Percentiles rank a stretch among this genome's conserved stretches.
These are phyloP conservation scores for Fringilla coelebs DNA, from an alignment of 2,797 vertebrate species.

Conservation along the genomic window DNA sequence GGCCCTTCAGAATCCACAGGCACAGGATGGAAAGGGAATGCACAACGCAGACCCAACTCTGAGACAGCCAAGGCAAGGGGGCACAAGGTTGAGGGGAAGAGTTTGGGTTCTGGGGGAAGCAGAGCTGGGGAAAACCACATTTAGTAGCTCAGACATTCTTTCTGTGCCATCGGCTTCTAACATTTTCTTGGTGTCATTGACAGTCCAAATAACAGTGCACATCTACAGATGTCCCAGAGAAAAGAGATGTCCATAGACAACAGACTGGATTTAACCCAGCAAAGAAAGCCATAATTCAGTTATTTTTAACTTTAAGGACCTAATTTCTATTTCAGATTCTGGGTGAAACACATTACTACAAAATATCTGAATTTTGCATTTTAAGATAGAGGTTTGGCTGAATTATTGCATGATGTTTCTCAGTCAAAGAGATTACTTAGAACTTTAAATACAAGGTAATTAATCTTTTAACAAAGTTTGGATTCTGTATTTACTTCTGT, in stretches of 20 bases:
- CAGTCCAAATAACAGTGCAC: not conserved
- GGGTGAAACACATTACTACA: not conserved
- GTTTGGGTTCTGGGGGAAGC: not conserved
- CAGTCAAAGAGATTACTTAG: not conserved
- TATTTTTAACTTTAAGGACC: not conserved
- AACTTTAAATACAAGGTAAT: not conserved
- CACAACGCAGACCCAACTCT: not conserved
- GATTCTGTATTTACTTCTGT: not conserved
- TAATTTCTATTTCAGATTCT: not conserved
- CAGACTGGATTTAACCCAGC: not conserved
- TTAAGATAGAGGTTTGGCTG: not conserved
- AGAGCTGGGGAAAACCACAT: not conserved
- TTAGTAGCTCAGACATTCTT: not conserved
- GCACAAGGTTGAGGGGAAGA: not conserved
- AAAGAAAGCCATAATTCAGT: not conserved
- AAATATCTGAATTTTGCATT: not conserved
- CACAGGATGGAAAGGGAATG: not conserved
- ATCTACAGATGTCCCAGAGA: not conserved
- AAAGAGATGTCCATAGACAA: not conserved
- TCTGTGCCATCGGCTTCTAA: not conserved
- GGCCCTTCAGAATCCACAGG: not conserved
- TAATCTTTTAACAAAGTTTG: not conserved
- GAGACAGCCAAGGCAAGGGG: not conserved
- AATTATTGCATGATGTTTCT: not conserved
- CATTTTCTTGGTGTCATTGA: not conserved